Base-by-base conservation (phyloP, 2,113 vertebrate species). In the Amphiprion percula region DNA sequence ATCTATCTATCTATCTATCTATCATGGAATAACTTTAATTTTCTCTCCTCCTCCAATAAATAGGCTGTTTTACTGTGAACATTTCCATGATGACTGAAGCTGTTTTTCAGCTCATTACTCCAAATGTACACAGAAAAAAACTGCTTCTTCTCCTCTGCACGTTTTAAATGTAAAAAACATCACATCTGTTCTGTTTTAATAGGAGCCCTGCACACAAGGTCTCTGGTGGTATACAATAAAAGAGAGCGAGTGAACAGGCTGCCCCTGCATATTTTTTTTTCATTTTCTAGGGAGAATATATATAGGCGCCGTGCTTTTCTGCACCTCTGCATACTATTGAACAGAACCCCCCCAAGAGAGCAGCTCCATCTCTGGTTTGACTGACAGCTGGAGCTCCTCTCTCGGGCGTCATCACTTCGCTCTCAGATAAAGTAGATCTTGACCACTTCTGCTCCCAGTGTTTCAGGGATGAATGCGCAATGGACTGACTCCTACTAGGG, bases 311-410 rank as follows among this genome's bases (percentile, higher is more conserved):
- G 50, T 81, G 76, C 72, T 85, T 87, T 79, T 59, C 60, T 44
- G 66, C 74, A 85, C 52, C 68, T 83, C 86, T 86, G 80, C 77
- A 78, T 79, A 86, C 60, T 75, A 75, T 46, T 72, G 49, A 39
- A 52, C 54, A 64, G 66, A 86, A 68, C 24, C 30, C 30, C 30
- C 80, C 81, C 67, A 16, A 9, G 69, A 85, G 81, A 73, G 28
- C 77, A 59, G 47, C 47, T 84, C 79, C 73, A 41, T 74, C 55
- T 73, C 60, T 73, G 19, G 30, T 33, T 60, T 90, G 90, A 91
- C 74, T 84, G 86, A 82, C 90, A 91, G 77, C 72, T 89, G 75
- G 53, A 72, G 77, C 62, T 80, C 58, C 2, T 79, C 79, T 59
- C 50, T 26, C 77, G 24, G n/a, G 62, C 53, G 49, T 84, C 82